Base-by-base conservation (phyloP, 2,888 invertebrate genomes). In the Fissipunctia ypsillon region DNA sequence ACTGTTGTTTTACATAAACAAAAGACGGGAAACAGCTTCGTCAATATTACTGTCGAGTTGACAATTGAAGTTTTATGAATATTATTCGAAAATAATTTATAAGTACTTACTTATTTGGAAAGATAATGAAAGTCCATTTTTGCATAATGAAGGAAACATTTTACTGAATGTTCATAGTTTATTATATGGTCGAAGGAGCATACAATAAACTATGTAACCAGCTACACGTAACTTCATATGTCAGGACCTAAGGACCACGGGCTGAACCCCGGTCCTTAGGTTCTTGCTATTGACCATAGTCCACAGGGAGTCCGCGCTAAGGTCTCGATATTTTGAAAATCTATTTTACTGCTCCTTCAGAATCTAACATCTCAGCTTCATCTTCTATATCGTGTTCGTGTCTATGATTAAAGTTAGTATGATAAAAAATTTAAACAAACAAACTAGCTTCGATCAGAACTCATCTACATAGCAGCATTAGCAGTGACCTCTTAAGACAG, bases 1-100 rank as follows among this genome's bases (percentile, higher is more conserved):
- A n/a, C 19, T 14, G n/a, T 61, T 63, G 22, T 31, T 52, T 70
- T 54, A 35, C 35, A 38, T 52, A 31, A 56, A 43, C 7, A 43
- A 43, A 43, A 70, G 16, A 19, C 16, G 9, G 10, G 19, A 35
- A 61, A 73, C 19, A 45, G 43, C 43, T 73, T 61, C 6, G 43
- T 60, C 50, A 73, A 73, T 45, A 52, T 43, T 54, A 73, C 52
- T 73, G 73, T 52, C 43, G 6, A 41, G 2, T 59, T 45, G 5
- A 41, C 28, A 38, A 48, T 38, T 57, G 7, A 38, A 63, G 16
- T n/a, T 66, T 41, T 50, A 43, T 52, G 25, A 22, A 41, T 41
- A 19, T 25, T 22, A 60, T 45, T 31, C 59, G 12, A 31, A 41
- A 61, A 19, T 19, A 25, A 19, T 61, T 4, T 25, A 25, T 38